Evolutionary conservation across 1,140 invertebrate genomes (phyloP).

Genomic region (Cheumatopsyche charites): DNA sequence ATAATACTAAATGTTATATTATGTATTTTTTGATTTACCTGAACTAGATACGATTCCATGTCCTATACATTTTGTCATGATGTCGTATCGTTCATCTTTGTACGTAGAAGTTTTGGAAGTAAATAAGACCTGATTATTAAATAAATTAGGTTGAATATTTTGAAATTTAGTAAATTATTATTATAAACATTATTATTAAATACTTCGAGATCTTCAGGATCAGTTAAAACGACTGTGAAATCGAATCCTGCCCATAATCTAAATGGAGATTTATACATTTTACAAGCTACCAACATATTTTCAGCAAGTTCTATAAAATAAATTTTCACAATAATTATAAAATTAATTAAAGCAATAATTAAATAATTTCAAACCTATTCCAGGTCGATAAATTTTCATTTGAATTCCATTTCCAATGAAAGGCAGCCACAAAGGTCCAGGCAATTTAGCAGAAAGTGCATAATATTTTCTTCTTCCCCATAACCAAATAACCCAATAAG

Average conservation of each 20-base stretch:
- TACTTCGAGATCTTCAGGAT: constrained; percentile 24
- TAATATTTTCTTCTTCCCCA: constrained; percentile 53
- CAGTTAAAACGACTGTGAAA: not conserved
- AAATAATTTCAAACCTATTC: too few relatives aligned
- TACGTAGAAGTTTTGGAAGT: too few relatives aligned
- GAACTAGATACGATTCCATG: too few relatives aligned
- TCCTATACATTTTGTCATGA: too few relatives aligned
- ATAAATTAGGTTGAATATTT: not conserved
- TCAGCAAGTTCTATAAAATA: not conserved
- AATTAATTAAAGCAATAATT: too few relatives aligned
- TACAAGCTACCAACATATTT: not conserved
- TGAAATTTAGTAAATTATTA: not conserved
- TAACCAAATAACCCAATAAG: constrained; percentile 52
- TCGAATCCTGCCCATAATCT: constrained; percentile 12
- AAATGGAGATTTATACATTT: not conserved
- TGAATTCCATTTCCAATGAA: constrained; percentile 49
- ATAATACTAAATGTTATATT: too few relatives aligned
- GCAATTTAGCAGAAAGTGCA: constrained; percentile 49
- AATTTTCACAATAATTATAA: not conserved
- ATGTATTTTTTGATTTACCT: not conserved
- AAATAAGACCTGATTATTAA: not conserved
- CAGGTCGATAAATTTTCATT: not conserved
- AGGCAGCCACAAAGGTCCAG: constrained; percentile 52
- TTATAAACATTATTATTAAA: not conserved
- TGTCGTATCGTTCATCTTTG: too few relatives aligned